Evolutionary conservation across 2,797 vertebrate genomes (phyloP).

Genomic region (Danio tinwini): DNA sequence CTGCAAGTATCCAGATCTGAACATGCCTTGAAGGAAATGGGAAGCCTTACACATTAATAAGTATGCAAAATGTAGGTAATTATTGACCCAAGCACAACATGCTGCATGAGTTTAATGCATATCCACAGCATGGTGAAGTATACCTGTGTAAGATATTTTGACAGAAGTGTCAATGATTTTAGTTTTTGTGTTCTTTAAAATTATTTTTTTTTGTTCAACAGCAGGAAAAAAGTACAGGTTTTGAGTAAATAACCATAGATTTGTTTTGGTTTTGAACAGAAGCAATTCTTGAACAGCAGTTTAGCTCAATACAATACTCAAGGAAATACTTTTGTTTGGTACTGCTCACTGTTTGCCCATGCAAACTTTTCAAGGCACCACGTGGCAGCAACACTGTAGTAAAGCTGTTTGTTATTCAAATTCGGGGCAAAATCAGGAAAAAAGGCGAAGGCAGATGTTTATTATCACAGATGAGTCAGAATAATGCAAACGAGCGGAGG

Average conservation of each 20-base stretch:
- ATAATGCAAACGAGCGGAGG: slow-evolving; percentile 51
- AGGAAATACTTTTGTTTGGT: not conserved
- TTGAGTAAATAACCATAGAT: not conserved
- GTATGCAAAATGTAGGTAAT: too few relatives aligned
- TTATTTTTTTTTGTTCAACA: not conserved
- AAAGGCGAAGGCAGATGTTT: slow-evolving; percentile 59
- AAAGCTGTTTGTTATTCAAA: slow-evolving; percentile 52
- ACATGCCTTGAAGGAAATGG: too few relatives aligned
- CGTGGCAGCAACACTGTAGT: slow-evolving; percentile 13
- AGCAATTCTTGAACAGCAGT: not conserved
- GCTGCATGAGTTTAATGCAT: not conserved
- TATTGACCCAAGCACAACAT: not conserved
- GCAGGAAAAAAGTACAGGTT: not conserved
- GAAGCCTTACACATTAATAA: too few relatives aligned
- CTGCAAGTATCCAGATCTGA: too few relatives aligned
- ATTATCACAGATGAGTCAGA: slow-evolving; percentile 61
- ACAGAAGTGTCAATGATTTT: not conserved
- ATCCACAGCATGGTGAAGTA: not conserved
- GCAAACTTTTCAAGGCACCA: not conserved
- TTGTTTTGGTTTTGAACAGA: not conserved
- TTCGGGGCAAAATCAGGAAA: slow-evolving; percentile 56
- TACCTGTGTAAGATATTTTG: not conserved
- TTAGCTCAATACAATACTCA: not conserved
- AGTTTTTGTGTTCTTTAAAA: not conserved
- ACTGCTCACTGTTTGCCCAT: not conserved